These are phyloP conservation scores for Oligia fasciuncula DNA, from an alignment of 2,888 invertebrate species.

Conservation along the genomic window DNA sequence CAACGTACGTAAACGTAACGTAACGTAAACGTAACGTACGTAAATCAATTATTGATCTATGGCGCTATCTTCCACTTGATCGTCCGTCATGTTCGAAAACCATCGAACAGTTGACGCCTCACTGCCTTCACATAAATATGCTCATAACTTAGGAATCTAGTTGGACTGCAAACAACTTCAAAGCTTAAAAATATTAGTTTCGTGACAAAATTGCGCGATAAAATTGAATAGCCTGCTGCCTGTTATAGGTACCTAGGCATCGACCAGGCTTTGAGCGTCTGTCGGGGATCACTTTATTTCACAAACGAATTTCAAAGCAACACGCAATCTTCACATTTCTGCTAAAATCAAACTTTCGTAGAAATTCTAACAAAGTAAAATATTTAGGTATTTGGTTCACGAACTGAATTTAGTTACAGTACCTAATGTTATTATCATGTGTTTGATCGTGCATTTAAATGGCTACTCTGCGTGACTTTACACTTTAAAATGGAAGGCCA, in stretches of 20 bases:
- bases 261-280: background rate
- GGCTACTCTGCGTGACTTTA: constrained; percentile 72
- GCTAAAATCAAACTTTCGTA: constrained; percentile 27
- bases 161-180: background rate
- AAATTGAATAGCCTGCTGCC: constrained; percentile 5
- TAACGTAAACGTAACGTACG: too few species aligned
- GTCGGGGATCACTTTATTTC: constrained; percentile 1
- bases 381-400: constrained; percentile 35
- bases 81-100: background rate
- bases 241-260: background rate
- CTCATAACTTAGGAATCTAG: background rate
- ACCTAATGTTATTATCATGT: constrained; percentile 53
- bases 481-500: constrained; percentile 65
- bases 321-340: constrained; percentile 17
- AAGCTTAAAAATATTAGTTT: constrained; percentile 15
- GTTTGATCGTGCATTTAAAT: constrained; percentile 70
- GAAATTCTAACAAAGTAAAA: constrained; percentile 31
- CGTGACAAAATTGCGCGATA: background rate
- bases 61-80: background rate
- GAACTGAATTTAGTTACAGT: constrained; percentile 54
- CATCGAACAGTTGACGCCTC: background rate
- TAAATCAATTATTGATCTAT: too few species aligned
- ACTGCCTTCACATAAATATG: background rate
- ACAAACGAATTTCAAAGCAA: constrained; percentile 27
- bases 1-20: too few species aligned